These are phyloP conservation scores for Actinia tenebrosa DNA, from an alignment of 64 coral and sea anemone species.

Conservation along the genomic window DNA sequence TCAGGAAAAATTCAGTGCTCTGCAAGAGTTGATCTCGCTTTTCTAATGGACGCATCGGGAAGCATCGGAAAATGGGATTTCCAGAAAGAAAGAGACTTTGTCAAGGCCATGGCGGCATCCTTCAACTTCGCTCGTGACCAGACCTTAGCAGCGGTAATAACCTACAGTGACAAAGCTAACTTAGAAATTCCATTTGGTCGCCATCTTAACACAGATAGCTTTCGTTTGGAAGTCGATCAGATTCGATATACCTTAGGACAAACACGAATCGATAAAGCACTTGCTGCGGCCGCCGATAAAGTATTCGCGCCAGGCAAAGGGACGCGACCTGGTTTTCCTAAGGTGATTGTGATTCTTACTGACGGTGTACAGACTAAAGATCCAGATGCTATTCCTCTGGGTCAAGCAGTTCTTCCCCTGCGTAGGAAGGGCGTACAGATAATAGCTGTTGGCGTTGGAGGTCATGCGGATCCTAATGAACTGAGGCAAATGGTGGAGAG, in stretches of 20 bases:
- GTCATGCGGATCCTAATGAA: constrained; percentile 43
- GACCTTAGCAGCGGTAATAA: constrained; percentile 51
- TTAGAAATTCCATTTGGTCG: constrained; percentile 52
- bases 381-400: constrained; percentile 21
- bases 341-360: constrained; percentile 57
- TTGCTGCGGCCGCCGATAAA: constrained; percentile 44
- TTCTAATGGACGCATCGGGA: constrained; percentile 85
- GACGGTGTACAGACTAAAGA: constrained; percentile 68
- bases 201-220: constrained; percentile 33
- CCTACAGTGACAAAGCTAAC: constrained; percentile 48
- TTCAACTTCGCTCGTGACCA: constrained; percentile 46
- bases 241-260: constrained; percentile 64
- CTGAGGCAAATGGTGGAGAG: constrained; percentile 63
- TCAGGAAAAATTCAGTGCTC: constrained; percentile 35
- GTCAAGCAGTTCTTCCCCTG: constrained; percentile 50
- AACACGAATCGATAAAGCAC: constrained; percentile 65
- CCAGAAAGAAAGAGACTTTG: constrained; percentile 65
- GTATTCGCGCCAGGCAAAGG: constrained; percentile 40
- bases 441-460: constrained; percentile 68
- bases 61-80: constrained; percentile 57
- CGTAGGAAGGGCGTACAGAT: constrained; percentile 53
- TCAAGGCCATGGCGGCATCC: constrained; percentile 46
- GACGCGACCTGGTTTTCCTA: constrained; percentile 46
- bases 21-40: constrained; percentile 59
- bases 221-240: constrained; percentile 47